Evolutionary conservation across 1,140 invertebrate genomes (phyloP), one percentile per base, ranked within the genome.

Genomic region (Heliconius himera): DNA sequence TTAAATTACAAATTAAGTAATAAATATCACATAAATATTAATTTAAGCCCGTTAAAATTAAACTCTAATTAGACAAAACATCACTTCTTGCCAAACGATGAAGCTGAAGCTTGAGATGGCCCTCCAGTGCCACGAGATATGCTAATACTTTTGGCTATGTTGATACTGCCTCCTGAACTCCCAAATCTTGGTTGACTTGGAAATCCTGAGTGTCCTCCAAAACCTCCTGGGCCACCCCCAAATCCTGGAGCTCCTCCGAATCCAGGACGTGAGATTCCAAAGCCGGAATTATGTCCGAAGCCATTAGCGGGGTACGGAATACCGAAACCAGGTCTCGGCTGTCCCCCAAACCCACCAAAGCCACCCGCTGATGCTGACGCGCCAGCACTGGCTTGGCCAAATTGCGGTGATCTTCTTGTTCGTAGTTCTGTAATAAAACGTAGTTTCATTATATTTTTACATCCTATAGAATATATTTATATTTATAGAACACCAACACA

Each of bases 71-170:
- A 60, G 8, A 60, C 8, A 60, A 13, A 26, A 22, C 1, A 29
- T 26, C 13, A 66, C 60, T 66, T 66, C 26, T 66, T 66, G 60
- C 60, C 60, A 66, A 66, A 66, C 1, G 60, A 66, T 16, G 60
- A 66, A 9, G 60, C 60, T 66, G 60, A 66, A 11, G 60, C 60
- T 16, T 66, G 60, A 66, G 60, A 66, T 16, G 60, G 26, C 29
- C 73, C 71, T n/a, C 82, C 87, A n/a, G 87, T 78, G 1, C 83
- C 71, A 2, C 85, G 86, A 9, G 82, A 66, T 38, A 91, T 89
- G 80, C 84, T 86, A 2, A 89, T 84, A 79, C 89, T 91, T 79
- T 89, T 89, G 2, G 89, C 82, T 2, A 89, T 85, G 41, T 83
- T 89, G 1, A 91, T 76, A 5, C 82, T 83, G 3, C 51, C 70